These are phyloP conservation scores for Meiosimyza decipiens DNA, from an alignment of 2,888 invertebrate genomes.

Conservation along the genomic window DNA sequence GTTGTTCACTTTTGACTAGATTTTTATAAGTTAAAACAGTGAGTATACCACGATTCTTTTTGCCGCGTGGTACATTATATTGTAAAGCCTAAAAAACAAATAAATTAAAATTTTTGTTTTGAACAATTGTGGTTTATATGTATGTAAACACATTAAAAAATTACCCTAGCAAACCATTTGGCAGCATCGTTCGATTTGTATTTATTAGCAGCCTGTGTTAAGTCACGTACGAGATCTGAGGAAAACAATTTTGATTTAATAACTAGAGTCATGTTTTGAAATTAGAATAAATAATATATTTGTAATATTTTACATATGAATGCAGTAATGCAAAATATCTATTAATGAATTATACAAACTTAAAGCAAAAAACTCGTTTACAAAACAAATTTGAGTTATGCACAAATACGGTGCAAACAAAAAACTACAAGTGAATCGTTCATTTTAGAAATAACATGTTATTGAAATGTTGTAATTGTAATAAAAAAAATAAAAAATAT, in stretches of 20 bases:
- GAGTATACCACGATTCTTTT: constrained; percentile 83
- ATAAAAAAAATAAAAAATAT: no score
- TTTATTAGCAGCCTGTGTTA: constrained; percentile 81
- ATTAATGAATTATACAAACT: no score
- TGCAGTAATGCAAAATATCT: no score
- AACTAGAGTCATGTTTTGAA: no score
- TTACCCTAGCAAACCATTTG: constrained; percentile 83
- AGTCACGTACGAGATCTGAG: constrained; percentile 81
- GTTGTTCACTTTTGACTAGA: constrained; percentile 74
- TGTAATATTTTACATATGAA: no score
- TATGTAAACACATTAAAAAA: background rate
- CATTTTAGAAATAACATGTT: no score
- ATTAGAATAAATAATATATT: no score
- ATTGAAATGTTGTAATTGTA: no score
- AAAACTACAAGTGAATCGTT: no score
- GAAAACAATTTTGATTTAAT: constrained; percentile 7
- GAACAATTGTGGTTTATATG: background rate
- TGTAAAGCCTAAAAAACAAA: constrained; percentile 76
- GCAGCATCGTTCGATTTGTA: constrained; percentile 82
- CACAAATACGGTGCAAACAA: no score
- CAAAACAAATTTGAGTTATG: no score
- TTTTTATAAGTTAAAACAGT: constrained; percentile 81
- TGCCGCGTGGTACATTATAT: constrained; percentile 93
- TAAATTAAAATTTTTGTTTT: background rate
- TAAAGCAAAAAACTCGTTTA: no score